Conservation (phyloP, 2,888 invertebrate species). For the Neoscelio sp. region DNA sequence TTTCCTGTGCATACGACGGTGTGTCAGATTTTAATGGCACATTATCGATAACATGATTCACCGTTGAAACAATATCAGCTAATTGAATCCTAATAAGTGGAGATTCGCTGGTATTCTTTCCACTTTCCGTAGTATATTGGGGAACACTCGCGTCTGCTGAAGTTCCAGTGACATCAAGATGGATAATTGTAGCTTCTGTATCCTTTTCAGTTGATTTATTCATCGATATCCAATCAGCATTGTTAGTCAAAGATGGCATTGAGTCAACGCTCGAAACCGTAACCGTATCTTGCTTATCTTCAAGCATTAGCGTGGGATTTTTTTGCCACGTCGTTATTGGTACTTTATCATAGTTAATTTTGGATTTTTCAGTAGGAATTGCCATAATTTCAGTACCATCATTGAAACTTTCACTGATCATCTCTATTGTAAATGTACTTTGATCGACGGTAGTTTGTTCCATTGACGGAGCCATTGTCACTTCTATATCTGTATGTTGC, state of each 20-base stretch:
- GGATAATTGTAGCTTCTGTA: constrained; percentile 72
- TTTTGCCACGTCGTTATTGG: neutral
- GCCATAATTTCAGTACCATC: constrained; percentile 7
- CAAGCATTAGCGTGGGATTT: constrained; percentile 6
- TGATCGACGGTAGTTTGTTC: constrained; percentile 40
- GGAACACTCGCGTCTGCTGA: constrained; percentile 53
- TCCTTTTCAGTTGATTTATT: constrained; percentile 41
- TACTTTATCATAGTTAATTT: constrained; percentile 8
- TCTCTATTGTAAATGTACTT: constrained; percentile 3
- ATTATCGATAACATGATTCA: constrained; percentile 74
- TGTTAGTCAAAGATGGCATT: constrained; percentile 2
- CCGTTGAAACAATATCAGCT: constrained; percentile 71
- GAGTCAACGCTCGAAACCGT: neutral
- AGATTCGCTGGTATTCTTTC: constrained; percentile 69
- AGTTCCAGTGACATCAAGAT: constrained; percentile 70
- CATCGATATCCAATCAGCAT: neutral
- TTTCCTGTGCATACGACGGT: constrained; percentile 50
- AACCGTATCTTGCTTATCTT: constrained; percentile 1
- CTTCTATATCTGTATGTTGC: constrained; percentile 10
- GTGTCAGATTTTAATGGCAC: constrained; percentile 58
- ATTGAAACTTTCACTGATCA: neutral
- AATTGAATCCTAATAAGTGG: constrained; percentile 74
- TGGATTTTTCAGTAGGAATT: constrained; percentile 28
- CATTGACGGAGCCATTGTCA: neutral
- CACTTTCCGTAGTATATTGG: constrained; percentile 34